Evolutionary conservation across 2,797 vertebrate species (phyloP).

Genomic region (Lates japonicus): DNA sequence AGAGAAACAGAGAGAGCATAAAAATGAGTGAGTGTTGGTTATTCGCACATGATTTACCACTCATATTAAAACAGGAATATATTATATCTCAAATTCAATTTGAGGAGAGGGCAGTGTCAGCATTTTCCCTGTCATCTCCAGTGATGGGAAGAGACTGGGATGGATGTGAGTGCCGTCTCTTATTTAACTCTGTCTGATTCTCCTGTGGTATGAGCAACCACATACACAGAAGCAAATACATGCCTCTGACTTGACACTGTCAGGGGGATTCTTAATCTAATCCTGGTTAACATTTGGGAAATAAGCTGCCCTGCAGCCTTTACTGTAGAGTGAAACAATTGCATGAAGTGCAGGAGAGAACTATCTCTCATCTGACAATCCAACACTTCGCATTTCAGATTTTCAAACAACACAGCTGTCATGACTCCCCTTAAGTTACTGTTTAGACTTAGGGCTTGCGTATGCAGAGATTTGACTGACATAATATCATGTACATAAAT

Average conservation of each 20-base stretch:
- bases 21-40: constrained; percentile 51
- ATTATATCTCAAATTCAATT: constrained; percentile 80
- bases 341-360: constrained; percentile 35
- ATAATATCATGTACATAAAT: constrained; percentile 32
- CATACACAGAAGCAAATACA: constrained; percentile 36
- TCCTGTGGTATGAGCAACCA: constrained; percentile 43
- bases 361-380: constrained; percentile 29
- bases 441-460: not conserved
- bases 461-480: constrained; percentile 15
- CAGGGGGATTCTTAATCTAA: constrained; percentile 60
- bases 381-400: constrained; percentile 28
- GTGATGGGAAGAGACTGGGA: constrained; percentile 67
- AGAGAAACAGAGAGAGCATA: constrained; percentile 39
- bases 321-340: constrained; percentile 40
- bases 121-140: constrained; percentile 72
- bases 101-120: constrained; percentile 70
- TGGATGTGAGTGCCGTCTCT: constrained; percentile 65
- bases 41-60: constrained; percentile 77
- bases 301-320: constrained; percentile 59
- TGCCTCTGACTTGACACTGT: constrained; percentile 45
- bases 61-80: constrained; percentile 78
- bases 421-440: not conserved
- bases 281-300: constrained; percentile 70
- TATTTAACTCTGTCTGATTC: constrained; percentile 64
- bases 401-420: constrained; percentile 33